Evolutionary conservation across 1,140 invertebrate species (phyloP), one percentile per base, ranked within the genome.

Genomic region (Paraescarpia echinospica): DNA sequence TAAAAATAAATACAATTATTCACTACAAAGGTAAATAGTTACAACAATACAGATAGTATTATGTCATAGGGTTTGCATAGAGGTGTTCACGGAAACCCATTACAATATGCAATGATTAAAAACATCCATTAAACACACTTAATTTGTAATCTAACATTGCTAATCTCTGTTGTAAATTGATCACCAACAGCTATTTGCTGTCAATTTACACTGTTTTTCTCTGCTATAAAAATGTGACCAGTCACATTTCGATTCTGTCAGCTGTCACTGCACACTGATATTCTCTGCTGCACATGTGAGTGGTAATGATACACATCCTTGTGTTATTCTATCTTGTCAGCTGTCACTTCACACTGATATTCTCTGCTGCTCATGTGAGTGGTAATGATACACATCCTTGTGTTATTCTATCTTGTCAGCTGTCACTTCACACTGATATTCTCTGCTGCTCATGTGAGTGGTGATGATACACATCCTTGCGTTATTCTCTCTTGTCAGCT

Each of bases 391-490:
- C 41, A 41, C 41, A 41, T 41, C 41, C 41, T 41, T 4, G 41
- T 41, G 41, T 41, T 41, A 41, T 18, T 18, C n/a, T n/a, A n/a
- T 22, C 14, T 77, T 77, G 8, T 27, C 18, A 77, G 12, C 12
- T 77, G 59, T 27, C 59, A 31, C 22, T 8, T 94, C 91, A 96
- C 22, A 95, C 95, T 89, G 96, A 96, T 92, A 94, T 94, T 92
- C 95, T 93, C 92, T 96, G 96, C 94, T 96, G 94, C 93, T 97
- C 97, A 93, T 97, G 97, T 18, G 98, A 99, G 93, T 98, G 97
- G 96, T 99, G 99, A 96, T 99, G 98, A 96, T 99, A 99, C 1
- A 98, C 98, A 96, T n/a, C n/a, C n/a, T n/a, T n/a, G n/a, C n/a
- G n/a, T n/a, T n/a, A n/a, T n/a, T n/a, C n/a, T 18, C 59, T 22